Evolutionary conservation across 2,888 invertebrate species (phyloP).

Genomic region (Drosophila multiciliata): DNA sequence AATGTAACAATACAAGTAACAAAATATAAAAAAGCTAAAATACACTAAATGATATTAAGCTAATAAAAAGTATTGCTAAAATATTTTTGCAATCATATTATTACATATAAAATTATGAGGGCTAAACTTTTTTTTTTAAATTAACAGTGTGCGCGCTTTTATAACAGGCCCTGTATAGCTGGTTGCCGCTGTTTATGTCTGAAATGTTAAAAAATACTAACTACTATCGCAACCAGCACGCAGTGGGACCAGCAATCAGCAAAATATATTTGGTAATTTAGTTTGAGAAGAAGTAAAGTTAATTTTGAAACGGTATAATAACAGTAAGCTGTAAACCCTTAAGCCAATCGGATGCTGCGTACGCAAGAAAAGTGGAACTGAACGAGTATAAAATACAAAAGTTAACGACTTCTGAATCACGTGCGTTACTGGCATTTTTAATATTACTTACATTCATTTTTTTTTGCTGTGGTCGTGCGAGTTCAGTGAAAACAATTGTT

Average conservation of each 20-base stretch:
- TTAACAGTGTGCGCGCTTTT: background rate
- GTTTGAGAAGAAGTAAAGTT: slow-evolving; percentile 7
- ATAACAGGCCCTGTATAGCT: slow-evolving; percentile 20
- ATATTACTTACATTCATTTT: slow-evolving; percentile 10
- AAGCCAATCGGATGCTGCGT: slow-evolving; percentile 52
- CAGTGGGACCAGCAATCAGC: background rate
- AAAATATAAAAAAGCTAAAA: background rate
- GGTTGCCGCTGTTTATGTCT: slow-evolving; percentile 1
- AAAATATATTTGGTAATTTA: slow-evolving; percentile 23
- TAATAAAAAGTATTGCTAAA: background rate
- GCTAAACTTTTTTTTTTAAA: slow-evolving; percentile 1
- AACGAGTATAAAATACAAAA: slow-evolving; percentile 23
- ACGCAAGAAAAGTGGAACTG: slow-evolving; percentile 27
- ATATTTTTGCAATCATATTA: background rate
- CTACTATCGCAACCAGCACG: slow-evolving; percentile 15
- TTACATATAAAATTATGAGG: background rate
- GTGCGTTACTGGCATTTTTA: slow-evolving; percentile 31
- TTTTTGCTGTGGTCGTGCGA: slow-evolving; percentile 39
- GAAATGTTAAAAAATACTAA: slow-evolving; percentile 7
- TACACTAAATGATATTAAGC: background rate
- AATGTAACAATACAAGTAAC: background rate
- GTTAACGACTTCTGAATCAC: slow-evolving; percentile 42
- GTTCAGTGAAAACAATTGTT: slow-evolving; percentile 25
- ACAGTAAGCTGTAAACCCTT: slow-evolving; percentile 59
- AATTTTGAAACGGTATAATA: slow-evolving; percentile 39